A percentile compares a stretch with the other conserved stretches of the same genome.
These are phyloP conservation scores for Camptogramma bilineatum DNA, from an alignment of 2,888 invertebrate species.

Conservation along the genomic window DNA sequence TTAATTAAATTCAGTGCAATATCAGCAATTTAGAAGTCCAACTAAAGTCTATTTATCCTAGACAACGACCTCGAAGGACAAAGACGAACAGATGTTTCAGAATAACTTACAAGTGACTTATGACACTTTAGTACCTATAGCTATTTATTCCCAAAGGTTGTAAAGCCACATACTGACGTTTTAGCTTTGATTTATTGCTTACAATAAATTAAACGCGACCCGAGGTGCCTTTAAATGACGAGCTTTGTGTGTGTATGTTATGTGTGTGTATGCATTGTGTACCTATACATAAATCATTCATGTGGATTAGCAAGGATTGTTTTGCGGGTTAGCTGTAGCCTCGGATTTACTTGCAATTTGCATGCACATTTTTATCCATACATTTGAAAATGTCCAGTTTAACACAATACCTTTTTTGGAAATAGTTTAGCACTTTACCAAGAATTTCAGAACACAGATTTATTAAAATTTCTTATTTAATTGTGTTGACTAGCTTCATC, in stretches of 20 bases:
- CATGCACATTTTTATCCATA: too few species aligned
- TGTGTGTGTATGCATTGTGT: neutral
- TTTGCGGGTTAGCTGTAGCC: neutral
- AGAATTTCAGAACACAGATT: too few species aligned
- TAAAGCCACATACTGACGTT: neutral
- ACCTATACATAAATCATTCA: neutral
- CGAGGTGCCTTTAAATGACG: conserved; percentile 1
- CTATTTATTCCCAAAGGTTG: neutral
- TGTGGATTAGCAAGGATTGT: neutral
- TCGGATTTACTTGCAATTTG: too few species aligned
- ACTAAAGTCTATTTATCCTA: neutral
- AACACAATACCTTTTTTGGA: too few species aligned
- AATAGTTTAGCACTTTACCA: too few species aligned
- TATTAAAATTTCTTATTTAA: too few species aligned
- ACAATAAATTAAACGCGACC: conserved; percentile 3
- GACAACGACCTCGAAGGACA: neutral
- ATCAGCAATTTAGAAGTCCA: too few species aligned
- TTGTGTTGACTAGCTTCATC: too few species aligned
- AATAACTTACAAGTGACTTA: neutral
- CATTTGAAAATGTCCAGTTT: too few species aligned
- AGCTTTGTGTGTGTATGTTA: neutral
- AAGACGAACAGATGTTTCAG: neutral
- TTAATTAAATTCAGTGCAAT: too few species aligned
- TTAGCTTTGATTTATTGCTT: conserved; percentile 13
- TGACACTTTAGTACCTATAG: neutral